Evolutionary conservation across 1,140 invertebrate genomes (phyloP), one percentile per base, ranked within the genome.

Genomic region (Hesperophylax magnus): DNA sequence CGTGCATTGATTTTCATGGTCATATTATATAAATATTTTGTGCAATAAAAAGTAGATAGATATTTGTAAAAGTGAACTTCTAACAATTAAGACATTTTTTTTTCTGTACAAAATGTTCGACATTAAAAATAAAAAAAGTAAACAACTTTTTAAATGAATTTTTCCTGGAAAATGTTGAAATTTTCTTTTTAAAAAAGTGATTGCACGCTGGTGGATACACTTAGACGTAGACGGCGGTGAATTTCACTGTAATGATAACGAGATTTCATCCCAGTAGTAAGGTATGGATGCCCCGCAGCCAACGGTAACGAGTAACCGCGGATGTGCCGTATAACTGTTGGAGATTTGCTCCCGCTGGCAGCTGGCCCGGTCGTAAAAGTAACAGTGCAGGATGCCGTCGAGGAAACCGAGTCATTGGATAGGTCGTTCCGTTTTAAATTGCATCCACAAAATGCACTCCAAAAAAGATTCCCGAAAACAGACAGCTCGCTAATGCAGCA

Each of bases 351-450:
- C 58, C 20, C 18, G 18, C 58, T 61, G 58, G 58, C 58, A 61
- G 9, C 11, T 20, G 58, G 58, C 58, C 58, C 58, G 58, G 20
- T 61, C 58, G 58, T 61, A 61, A 61, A 24, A 61, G 58, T 22
- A 61, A 18, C 58, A 24, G 18, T 61, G 18, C 18, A 14, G 58
- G 24, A 24, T 61, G 58, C 58, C 9, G 58, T 8, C 58, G 58
- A 61, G 58, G 20, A 61, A 22, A 61, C 24, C 24, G 22, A 17
- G 22, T 31, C 63, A 7, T 67, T 27, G 63, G 27, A 67, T 27
- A 67, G 63, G 63, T 67, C 63, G 14, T 67, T 67, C 63, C 27
- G 27, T 39, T 67, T 67, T 17, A 67, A 67, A 67, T 67, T 67
- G 63, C 63, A 67, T 67, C 63, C 63, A 27, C 63, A 7, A 67